Evolutionary conservation across 1,140 invertebrate genomes (phyloP).

Genomic region (Sinella curviseta): DNA sequence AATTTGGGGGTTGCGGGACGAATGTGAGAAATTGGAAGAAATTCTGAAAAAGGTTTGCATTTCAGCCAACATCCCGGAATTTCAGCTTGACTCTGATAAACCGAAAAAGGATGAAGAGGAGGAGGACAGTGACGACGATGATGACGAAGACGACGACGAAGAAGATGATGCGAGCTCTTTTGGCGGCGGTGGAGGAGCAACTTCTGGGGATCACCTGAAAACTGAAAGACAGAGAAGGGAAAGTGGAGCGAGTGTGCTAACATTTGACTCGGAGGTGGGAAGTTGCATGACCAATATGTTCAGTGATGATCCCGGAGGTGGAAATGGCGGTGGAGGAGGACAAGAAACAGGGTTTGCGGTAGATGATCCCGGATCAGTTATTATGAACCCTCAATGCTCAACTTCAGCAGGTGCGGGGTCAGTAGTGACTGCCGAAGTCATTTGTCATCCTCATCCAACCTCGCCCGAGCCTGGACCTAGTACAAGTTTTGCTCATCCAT

Average conservation of each 20-base stretch:
- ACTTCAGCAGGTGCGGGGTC: background rate
- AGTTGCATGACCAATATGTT: conserved; percentile 66
- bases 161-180: conserved; percentile 39
- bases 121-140: conserved; percentile 49
- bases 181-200: conserved; percentile 24
- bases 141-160: background rate
- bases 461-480: background rate
- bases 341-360: conserved; percentile 45
- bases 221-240: conserved; percentile 50
- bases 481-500: background rate
- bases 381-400: background rate
- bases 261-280: conserved; percentile 64
- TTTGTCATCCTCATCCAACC: background rate
- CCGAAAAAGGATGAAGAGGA: conserved; percentile 52
- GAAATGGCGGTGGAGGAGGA: conserved; percentile 51
- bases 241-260: conserved; percentile 50
- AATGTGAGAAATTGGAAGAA: conserved; percentile 80
- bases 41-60: conserved; percentile 63
- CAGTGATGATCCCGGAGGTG: conserved; percentile 62
- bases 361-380: conserved; percentile 1
- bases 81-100: background rate
- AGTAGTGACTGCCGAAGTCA: background rate
- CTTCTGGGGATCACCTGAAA: background rate
- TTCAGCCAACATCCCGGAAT: conserved; percentile 10
- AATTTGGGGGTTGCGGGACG: conserved; percentile 81